phyloP scores from a whole-genome alignment of 2,888 invertebrate species.

The Frankliniella fusca region DNA sequence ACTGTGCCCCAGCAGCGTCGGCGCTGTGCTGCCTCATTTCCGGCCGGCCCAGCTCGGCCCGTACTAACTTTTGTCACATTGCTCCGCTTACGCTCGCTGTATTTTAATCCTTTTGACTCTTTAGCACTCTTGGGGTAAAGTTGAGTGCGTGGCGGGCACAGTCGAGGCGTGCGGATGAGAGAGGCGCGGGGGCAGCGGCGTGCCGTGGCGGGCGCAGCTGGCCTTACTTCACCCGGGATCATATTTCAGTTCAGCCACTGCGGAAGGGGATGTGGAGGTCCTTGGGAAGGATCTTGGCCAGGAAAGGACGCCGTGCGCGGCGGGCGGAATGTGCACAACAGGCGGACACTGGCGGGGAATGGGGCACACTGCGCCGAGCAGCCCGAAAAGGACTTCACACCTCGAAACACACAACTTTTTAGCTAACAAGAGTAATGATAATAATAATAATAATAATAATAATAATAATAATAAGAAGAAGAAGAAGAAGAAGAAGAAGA shows the following conservation, averaged over 20 bases:
- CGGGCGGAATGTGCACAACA: neutral
- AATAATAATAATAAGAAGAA: too few species aligned
- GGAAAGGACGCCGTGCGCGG: neutral
- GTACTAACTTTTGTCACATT: slow-evolving; percentile 21
- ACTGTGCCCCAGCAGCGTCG: neutral
- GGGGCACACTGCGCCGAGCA: too few species aligned
- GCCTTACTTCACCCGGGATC: neutral
- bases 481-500: too few species aligned
- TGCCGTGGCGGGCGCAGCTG: neutral
- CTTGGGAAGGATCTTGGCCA: neutral
- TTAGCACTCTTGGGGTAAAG: slow-evolving; percentile 6
- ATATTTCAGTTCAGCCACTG: neutral
- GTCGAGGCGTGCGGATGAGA: neutral
- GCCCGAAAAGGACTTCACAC: too few species aligned
- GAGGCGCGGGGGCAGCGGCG: neutral
- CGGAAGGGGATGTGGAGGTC: neutral
- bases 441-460: too few species aligned
- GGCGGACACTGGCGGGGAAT: too few species aligned
- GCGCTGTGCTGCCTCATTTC: neutral
- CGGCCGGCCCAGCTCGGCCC: neutral
- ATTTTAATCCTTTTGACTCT: slow-evolving; percentile 17
- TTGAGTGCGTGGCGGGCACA: neutral
- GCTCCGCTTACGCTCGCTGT: neutral
- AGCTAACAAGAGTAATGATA: too few species aligned
- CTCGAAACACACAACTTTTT: too few species aligned